Base-by-base conservation (phyloP, 2,797 vertebrate genomes). In the Enteromius afrohamiltoni region DNA sequence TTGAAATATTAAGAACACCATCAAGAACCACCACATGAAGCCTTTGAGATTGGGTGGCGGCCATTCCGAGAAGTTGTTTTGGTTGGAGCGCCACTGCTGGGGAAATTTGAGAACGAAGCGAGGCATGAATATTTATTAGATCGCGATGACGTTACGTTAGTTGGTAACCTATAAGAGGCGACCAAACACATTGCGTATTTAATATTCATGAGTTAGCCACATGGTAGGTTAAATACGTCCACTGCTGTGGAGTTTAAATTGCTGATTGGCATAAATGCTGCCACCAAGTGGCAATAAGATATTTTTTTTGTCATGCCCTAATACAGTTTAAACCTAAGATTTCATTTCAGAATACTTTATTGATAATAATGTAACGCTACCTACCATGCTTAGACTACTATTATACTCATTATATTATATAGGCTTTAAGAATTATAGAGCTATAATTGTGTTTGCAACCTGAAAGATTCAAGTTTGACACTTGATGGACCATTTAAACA, bases 71-170 rank as follows among this genome's bases (percentile, higher is more conserved):
- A 49, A 29, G 37, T 29, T 45, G 34, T 31, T 76, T 65, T 68
- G 62, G 34, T 76, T 4, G 17, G 80, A 82, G 80, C 80, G 70
- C 80, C 80, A n/a, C 60, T 31, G 45, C 70, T 7, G 71, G 80
- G 14, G 58, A 78, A 77, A 47, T 31, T 49, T 42, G 23, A n/a
- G 26, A 49, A 34, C 17, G 21, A 19, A 34, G 29, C n/a, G 19
- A 7, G 13, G 7, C 9, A 62, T 77, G 75, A 45, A 45, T 62
- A 45, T 45, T 45, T 29, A 62, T 29, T 19, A 17, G 3, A 31
- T 77, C 6, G 42, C 4, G 4, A 23, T 5, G 23, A 75, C n/a
- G 9, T 77, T 45, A 21, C 6, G 51, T 40, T 58, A 14, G 6
- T 9, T 16, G 37, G 51, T 34, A 14, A n/a, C 49, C 49, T 74